These are phyloP conservation scores for Agelas oroides DNA, from an alignment of 37 sponge, comb jelly and placozoan genomes.

Conservation along the genomic window DNA sequence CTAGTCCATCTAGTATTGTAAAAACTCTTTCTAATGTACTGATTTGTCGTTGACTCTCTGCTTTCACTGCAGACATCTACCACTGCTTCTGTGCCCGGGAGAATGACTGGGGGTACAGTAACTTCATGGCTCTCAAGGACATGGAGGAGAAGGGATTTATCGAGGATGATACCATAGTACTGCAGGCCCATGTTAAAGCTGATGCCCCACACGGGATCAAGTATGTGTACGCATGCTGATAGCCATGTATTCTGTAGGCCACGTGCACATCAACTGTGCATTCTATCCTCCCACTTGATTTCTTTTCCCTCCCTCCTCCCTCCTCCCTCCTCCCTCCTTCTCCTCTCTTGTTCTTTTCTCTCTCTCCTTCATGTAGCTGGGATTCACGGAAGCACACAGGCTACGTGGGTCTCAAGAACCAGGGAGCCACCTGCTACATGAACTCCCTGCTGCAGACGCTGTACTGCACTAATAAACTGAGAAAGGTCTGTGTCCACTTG, in stretches of 20 bases:
- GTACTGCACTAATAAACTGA: slow-evolving; percentile 93
- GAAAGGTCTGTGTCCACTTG: slow-evolving; percentile 61
- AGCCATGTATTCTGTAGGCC: neutral
- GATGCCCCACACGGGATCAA: slow-evolving; percentile 98
- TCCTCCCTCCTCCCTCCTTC: too few relatives aligned
- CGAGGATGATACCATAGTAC: slow-evolving; percentile 66
- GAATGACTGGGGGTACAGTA: slow-evolving; percentile 99
- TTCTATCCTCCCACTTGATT: too few relatives aligned
- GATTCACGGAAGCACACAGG: slow-evolving; percentile 98
- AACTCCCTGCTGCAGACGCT: slow-evolving; percentile 97
- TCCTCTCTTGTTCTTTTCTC: too few relatives aligned
- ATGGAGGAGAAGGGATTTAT: slow-evolving; percentile 87
- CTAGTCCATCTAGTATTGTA: too few relatives aligned
- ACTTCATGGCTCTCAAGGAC: slow-evolving; percentile 80
- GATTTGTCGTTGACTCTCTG: neutral
- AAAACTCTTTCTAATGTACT: neutral
- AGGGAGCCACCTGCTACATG: slow-evolving; percentile 99
- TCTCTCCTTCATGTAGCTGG: slow-evolving; percentile 68
- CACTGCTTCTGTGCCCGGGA: slow-evolving; percentile 93
- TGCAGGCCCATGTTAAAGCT: slow-evolving; percentile 85
- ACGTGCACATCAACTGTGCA: too few relatives aligned
- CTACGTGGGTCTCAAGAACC: slow-evolving; percentile 97
- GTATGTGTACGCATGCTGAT: slow-evolving; percentile 41
- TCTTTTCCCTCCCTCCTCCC: too few relatives aligned
- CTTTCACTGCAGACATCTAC: slow-evolving; percentile 68